Evolutionary conservation across 2,888 invertebrate species (phyloP).

Genomic region (Atethmia centrago): DNA sequence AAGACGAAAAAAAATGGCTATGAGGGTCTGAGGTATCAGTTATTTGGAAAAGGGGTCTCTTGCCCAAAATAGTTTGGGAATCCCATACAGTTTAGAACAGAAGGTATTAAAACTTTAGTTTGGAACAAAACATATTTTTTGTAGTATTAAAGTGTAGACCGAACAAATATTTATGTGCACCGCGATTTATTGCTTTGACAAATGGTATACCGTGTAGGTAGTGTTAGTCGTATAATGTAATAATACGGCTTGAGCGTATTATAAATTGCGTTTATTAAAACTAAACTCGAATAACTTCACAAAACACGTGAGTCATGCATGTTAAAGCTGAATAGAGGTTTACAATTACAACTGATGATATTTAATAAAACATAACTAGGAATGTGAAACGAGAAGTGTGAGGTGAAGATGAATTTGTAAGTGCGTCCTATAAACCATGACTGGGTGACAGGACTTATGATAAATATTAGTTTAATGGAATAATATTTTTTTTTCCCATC

Average conservation of each 20-base stretch:
- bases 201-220: constrained; percentile 50
- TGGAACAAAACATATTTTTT: too few species aligned
- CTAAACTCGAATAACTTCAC: constrained; percentile 45
- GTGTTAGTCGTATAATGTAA: constrained; percentile 53
- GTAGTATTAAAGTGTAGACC: constrained; percentile 19
- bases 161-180: constrained; percentile 31
- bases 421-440: background rate
- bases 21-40: too few species aligned
- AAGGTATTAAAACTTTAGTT: too few species aligned
- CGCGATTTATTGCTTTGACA: constrained; percentile 47
- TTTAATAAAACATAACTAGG: constrained; percentile 29
- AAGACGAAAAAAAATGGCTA: too few species aligned
- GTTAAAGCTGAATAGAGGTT: constrained; percentile 31
- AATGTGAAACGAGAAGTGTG: constrained; percentile 14
- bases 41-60: too few species aligned
- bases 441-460: constrained; percentile 35
- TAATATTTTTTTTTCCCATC: constrained; percentile 60
- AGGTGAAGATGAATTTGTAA: constrained; percentile 10
- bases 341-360: constrained; percentile 15
- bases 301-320: constrained; percentile 48
- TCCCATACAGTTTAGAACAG: too few species aligned
- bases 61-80: too few species aligned
- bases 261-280: constrained; percentile 60
- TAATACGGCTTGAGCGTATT: constrained; percentile 49
- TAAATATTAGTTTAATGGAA: constrained; percentile 54